Base-by-base conservation (phyloP, 2,797 vertebrate species). In the Yasuhikotakia modesta region DNA sequence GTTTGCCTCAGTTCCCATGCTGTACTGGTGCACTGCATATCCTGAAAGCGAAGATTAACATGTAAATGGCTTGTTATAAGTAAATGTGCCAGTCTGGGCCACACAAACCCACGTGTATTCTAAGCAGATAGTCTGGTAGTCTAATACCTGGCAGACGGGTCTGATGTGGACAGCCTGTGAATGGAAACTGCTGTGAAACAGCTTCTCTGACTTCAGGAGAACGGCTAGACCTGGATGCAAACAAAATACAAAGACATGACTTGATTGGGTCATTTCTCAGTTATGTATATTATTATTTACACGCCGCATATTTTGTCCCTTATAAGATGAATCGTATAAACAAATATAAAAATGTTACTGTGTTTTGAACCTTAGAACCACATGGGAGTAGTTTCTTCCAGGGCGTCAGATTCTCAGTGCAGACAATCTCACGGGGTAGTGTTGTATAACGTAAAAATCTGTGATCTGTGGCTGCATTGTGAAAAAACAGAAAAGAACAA, bases 331-430 rank as follows among this genome's bases (percentile, higher is more conserved):
- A 22, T 58, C 24, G 52, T 35, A 27, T 27, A 35, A 35, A 7
- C 32, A 35, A 2, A 35, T 35, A 35, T 35, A 35, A 35, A 35
- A 7, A 35, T 5, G 11, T 68, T 39, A 19, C 3, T 30, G 3
- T 8, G 43, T 21, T 30, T 0, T 5, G 71, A 80, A 98, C 98
- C 95, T 97, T 99, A 24, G 97, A 98, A 46, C 96, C 96, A 86
- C 97, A 99, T 0, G 98, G 96, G 69, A 99, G 87, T 75, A 99
- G 94, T 79, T 99, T 99, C 89, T 99, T 99, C 98, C 98, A 99
- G 0, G 97, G 98, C 0, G 98, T 99, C 88, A 99, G 92, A 90
- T 99, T 99, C 89, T 99, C 98, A 0, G 98, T 99, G 90, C 97
- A 99, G 66, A 98, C 97, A 0, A 99, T 95, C 87, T 99, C 98